Conservation (phyloP, 2,113 vertebrate species). For the Anhinga rufa region DNA sequence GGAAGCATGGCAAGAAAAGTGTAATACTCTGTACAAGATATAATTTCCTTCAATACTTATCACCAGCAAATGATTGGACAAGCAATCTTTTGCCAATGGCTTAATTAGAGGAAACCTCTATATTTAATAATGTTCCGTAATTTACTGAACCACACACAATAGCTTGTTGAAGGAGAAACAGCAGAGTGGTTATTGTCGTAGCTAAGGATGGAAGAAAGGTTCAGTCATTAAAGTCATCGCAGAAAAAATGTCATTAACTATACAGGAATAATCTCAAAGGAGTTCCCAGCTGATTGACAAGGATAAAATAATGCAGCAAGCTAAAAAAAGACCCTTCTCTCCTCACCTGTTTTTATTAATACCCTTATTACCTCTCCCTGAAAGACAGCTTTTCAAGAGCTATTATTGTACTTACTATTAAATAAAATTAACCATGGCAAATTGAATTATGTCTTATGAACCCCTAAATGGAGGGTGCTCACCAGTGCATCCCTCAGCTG, state of each 20-base stretch:
- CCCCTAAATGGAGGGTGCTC: background rate
- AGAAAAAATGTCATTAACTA: constrained; percentile 49
- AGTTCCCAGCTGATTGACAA: constrained; percentile 17
- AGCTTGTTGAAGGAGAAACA: background rate
- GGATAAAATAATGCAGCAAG: constrained; percentile 16
- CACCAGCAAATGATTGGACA: constrained; percentile 11
- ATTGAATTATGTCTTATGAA: background rate
- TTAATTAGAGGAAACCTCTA: constrained; percentile 38
- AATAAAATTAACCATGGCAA: background rate
- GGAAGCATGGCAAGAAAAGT: background rate
- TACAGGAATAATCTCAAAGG: background rate
- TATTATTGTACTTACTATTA: background rate
- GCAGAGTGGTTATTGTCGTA: constrained; percentile 4
- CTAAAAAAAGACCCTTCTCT: background rate
- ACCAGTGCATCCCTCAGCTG: background rate
- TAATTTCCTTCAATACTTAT: background rate
- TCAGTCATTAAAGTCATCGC: constrained; percentile 28
- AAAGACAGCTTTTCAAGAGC: constrained; percentile 19
- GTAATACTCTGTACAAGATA: background rate
- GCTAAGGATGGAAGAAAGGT: constrained; percentile 19
- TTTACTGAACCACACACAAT: background rate
- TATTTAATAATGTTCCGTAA: constrained; percentile 30
- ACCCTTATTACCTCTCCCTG: background rate
- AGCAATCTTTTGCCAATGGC: constrained; percentile 3
- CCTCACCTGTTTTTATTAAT: constrained; percentile 35